phyloP scores from a whole-genome alignment of 37 sponge, comb jelly and placozoan genomes.

The Halisarca cf. caerulea region DNA sequence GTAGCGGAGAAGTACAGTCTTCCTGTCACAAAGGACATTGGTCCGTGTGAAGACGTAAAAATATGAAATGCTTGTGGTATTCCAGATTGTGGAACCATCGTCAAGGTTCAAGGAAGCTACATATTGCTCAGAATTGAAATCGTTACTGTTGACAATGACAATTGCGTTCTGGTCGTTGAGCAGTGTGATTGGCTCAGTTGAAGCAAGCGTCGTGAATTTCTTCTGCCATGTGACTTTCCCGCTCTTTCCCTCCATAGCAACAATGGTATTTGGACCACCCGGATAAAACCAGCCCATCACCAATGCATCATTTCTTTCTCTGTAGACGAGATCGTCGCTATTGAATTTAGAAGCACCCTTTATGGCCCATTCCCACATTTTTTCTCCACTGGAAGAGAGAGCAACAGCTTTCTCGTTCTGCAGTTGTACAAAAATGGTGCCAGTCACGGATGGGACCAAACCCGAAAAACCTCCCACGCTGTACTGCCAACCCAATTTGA shows the following conservation, averaged over 20 bases:
- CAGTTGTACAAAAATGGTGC: too few relatives aligned
- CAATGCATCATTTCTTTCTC: too few relatives aligned
- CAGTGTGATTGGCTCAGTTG: not conserved
- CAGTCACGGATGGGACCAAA: too few relatives aligned
- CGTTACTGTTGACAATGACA: not conserved
- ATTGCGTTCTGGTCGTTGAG: not conserved
- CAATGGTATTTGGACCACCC: not conserved
- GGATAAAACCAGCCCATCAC: too few relatives aligned
- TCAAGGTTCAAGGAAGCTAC: constrained; percentile 10
- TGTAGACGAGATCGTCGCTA: too few relatives aligned
- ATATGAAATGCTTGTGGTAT: not conserved
- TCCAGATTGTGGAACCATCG: constrained; percentile 5
- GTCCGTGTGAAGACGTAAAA: constrained; percentile 14
- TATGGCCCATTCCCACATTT: too few relatives aligned
- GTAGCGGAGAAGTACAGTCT: not conserved
- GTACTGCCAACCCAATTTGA: too few relatives aligned
- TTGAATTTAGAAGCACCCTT: too few relatives aligned
- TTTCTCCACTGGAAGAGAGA: too few relatives aligned
- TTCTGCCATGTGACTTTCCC: constrained; percentile 14
- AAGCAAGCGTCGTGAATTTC: not conserved
- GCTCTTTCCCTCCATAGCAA: constrained; percentile 21
- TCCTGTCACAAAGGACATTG: not conserved
- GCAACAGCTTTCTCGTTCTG: too few relatives aligned
- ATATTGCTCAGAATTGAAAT: not conserved
- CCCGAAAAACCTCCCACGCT: too few relatives aligned